phyloP scores from a whole-genome alignment of 2,113 vertebrate genomes.

The Orycteropus afer region DNA sequence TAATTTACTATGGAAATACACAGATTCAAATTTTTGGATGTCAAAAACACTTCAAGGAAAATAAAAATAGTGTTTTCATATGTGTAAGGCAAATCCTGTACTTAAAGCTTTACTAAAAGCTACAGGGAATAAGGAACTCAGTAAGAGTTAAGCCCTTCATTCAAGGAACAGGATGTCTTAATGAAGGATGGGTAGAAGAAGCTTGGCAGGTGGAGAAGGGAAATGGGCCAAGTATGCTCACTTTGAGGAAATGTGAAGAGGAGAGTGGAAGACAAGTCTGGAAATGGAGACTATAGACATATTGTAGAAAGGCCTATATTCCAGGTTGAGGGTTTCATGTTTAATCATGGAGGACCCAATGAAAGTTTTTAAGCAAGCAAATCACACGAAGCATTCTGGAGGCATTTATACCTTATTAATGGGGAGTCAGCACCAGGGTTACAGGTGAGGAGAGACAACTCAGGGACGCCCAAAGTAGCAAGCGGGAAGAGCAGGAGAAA shows the following conservation, averaged over 20 bases:
- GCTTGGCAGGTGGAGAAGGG: background rate
- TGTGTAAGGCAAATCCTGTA: background rate
- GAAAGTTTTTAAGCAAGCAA: background rate
- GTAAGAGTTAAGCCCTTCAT: background rate
- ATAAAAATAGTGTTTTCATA: background rate
- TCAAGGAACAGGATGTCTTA: background rate
- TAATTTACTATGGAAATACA: background rate
- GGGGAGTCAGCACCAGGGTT: no score
- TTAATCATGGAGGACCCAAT: background rate
- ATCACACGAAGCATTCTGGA: background rate
- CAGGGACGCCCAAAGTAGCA: no score
- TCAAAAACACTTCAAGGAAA: background rate
- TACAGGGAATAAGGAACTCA: background rate
- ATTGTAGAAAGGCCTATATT: background rate
- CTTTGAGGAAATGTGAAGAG: background rate
- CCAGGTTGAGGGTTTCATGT: background rate
- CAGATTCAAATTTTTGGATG: background rate
- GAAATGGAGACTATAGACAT: background rate
- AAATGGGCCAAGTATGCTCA: background rate
- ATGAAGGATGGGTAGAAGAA: background rate
- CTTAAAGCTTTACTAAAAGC: background rate
- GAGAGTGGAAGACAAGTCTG: background rate
- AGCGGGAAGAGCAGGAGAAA: no score
- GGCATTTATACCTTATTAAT: background rate
- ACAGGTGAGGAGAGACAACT: no score